Percentiles rank a stretch among this genome's conserved stretches.
Conservation (phyloP, 2,113 vertebrate species). For the Diphyllodes magnificus region DNA sequence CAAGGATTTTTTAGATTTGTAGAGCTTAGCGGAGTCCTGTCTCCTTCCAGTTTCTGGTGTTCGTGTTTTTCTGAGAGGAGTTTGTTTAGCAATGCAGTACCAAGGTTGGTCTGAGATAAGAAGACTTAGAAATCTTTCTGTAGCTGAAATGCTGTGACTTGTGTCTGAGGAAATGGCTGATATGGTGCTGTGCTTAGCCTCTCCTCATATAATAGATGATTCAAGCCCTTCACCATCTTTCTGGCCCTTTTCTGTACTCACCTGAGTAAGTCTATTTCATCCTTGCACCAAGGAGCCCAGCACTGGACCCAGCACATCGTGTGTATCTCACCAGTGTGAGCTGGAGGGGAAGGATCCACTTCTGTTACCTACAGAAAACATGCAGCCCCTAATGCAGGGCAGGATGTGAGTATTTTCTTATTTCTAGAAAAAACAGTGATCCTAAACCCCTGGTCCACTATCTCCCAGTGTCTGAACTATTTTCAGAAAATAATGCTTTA, state of each 20-base stretch:
- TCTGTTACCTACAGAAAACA: neutral
- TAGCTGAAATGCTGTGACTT: neutral
- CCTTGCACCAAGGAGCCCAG: neutral
- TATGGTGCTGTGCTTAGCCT: neutral
- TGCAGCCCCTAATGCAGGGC: neutral
- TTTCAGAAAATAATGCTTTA: neutral
- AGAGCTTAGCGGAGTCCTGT: neutral
- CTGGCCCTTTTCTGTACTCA: neutral
- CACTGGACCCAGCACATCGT: neutral
- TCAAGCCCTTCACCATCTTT: neutral
- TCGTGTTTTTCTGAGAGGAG: neutral
- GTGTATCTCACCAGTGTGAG: neutral
- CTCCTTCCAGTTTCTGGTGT: neutral
- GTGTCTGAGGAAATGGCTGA: neutral
- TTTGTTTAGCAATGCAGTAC: neutral
- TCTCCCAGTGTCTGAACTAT: neutral
- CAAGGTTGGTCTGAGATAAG: neutral
- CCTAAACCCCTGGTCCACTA: neutral
- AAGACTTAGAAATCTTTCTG: neutral
- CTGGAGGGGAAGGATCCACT: neutral
- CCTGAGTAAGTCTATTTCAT: neutral
- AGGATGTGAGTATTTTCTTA: neutral
- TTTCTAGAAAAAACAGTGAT: neutral
- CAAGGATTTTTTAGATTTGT: neutral
- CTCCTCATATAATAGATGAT: neutral